Percentiles rank a stretch among this genome's conserved stretches.
phyloP scores from a whole-genome alignment of 2,888 invertebrate genomes.

The Pachliopta kotzebuea region DNA sequence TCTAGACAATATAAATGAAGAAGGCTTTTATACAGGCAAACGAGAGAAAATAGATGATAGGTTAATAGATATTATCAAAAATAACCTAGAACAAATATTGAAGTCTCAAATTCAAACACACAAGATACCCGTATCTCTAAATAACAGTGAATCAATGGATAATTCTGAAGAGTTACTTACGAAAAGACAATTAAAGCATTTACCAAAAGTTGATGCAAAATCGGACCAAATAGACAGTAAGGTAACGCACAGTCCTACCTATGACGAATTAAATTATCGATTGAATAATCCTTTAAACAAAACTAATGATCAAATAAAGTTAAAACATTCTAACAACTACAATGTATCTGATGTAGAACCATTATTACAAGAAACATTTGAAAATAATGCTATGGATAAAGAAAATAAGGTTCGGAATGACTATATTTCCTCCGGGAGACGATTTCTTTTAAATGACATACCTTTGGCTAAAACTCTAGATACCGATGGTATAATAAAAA shows the following conservation, averaged over 20 bases:
- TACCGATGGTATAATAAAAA: neutral
- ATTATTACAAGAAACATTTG: constrained; percentile 30
- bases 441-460: constrained; percentile 6
- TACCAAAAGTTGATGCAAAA: neutral
- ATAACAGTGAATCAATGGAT: neutral
- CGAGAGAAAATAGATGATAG: neutral
- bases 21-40: neutral
- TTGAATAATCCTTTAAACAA: neutral
- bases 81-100: neutral
- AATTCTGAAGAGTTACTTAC: neutral
- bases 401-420: neutral
- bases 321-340: constrained; percentile 1
- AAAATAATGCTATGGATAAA: constrained; percentile 13
- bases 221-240: neutral
- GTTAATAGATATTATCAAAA: neutral
- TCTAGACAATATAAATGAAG: neutral
- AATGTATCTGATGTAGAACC: constrained; percentile 28
- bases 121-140: neutral
- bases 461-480: neutral
- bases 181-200: neutral
- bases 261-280: neutral
- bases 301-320: constrained; percentile 3
- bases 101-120: neutral
- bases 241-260: neutral
- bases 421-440: constrained; percentile 2